Evolutionary conservation across 2,888 invertebrate genomes (phyloP), one percentile per base, ranked within the genome.

Genomic region (Acronicta leporina): DNA sequence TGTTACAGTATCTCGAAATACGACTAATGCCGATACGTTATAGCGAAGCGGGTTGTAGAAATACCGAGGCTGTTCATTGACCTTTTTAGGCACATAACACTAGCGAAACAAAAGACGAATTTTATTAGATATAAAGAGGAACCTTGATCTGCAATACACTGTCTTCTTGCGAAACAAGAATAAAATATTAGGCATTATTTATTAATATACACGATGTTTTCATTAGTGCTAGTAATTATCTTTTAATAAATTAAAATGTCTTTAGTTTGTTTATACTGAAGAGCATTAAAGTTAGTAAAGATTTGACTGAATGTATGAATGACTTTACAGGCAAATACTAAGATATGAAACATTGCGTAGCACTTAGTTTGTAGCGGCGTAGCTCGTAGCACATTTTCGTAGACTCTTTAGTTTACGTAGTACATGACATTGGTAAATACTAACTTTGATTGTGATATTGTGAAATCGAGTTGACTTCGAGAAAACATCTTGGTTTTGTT

Each of bases 1-100:
- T 76, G 86, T 87, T 88, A 56, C 76, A 75, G 59, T 74, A 63
- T 64, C 75, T 68, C 48, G 33, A 62, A 76, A 63, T 73, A 76
- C 65, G 68, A 81, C 81, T 79, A 81, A 84, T 77, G 86, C 80
- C 79, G 80, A 87, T 89, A 78, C 82, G 74, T 80, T 84, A 75
- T 85, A 74, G 69, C 71, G 78, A 77, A 74, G 76, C 78, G 70
- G 81, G 80, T 86, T 88, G 88, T 91, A 91, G 92, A 94, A 94
- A 92, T 92, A 90, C 87, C 94, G 93, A 94, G 92, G 94, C 92
- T 93, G 94, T 93, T 93, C 94, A 90, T 93, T 94, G 94, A 94
- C 94, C 94, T 94, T 94, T 93, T 92, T 92, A 88, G 90, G 88
- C 88, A 90, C 92, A 91, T 91, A 87, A 92, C 89, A 87, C 89